These are phyloP conservation scores for Apostichopus leukothele DNA, from an alignment of 53 echinoderm and acorn worm species.

Conservation along the genomic window DNA sequence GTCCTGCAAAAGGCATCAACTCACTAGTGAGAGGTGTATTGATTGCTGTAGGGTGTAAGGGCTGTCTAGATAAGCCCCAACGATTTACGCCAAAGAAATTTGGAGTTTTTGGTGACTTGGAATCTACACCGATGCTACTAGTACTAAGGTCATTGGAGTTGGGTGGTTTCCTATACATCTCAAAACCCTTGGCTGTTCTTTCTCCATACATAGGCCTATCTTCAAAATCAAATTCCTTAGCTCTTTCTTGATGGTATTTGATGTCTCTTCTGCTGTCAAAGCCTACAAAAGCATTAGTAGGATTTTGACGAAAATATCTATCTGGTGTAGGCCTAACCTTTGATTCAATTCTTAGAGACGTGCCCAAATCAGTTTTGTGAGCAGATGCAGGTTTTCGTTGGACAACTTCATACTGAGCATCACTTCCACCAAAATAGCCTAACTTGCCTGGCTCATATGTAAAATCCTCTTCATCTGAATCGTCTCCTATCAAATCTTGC, in stretches of 20 bases:
- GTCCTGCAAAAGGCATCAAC: neutral
- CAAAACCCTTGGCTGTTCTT: neutral
- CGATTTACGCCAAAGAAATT: conserved; percentile 16
- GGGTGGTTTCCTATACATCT: neutral
- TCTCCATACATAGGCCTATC: neutral
- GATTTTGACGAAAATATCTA: neutral
- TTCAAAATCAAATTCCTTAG: neutral
- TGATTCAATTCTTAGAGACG: neutral
- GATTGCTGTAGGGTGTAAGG: neutral
- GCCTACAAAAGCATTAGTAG: neutral
- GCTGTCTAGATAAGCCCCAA: conserved; percentile 9
- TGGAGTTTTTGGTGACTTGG: neutral
- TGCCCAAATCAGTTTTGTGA: neutral
- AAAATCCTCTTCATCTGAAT: conserved; percentile 17
- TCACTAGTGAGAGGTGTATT: neutral
- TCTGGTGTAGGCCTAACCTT: neutral
- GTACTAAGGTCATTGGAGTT: neutral
- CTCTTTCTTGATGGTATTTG: neutral
- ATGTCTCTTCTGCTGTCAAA: neutral
- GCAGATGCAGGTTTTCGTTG: neutral
- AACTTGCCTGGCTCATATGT: neutral
- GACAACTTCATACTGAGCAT: neutral
- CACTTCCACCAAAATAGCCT: neutral
- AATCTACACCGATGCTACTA: neutral
- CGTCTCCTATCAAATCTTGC: neutral